Base-by-base conservation (phyloP, 2,888 invertebrate species). In the Andrena flavipes region DNA sequence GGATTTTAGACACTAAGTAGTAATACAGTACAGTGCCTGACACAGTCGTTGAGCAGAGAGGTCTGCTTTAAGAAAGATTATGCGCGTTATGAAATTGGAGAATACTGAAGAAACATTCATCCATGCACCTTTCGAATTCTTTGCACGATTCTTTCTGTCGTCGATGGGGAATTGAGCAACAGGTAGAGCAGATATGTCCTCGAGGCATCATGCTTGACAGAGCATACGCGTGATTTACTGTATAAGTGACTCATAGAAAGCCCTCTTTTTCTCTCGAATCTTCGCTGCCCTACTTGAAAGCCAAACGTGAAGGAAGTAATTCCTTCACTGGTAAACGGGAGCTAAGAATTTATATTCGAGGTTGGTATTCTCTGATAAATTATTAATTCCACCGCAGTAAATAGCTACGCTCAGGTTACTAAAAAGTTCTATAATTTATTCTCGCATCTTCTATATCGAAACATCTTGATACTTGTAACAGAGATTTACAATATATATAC, bases 141-240 rank as follows among this genome's bases (percentile, higher is more conserved):
- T 88, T 84, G 82, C 84, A 83, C 86, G 87, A 83, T 82, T 54
- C 80, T 83, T 76, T 73, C 76, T 81, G 79, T 80, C 85, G 82
- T 84, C 87, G 75, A 89, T 79, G 78, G 86, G 85, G 88, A 88
- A 89, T 88, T 85, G 90, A 84, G 92, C 92, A 92, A 92, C 92
- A 92, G 92, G 92, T 92, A 92, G 92, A 88, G 89, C 91, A 91
- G 91, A 89, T 82, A 87, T 87, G 88, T 89, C 87, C 89, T 89
- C 84, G 85, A 88, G 89, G 89, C 87, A 89, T 89, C 89, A 89
- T 89, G 86, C 89, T 88, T 79, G 80, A 67, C 76, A 86, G 84
- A 87, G 84, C 87, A 84, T 83, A 88, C 86, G 82, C 87, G 87
- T 84, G 89, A 88, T 89, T 88, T 83, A 82, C 82, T 76, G 86